Evolutionary conservation across 2,888 invertebrate genomes (phyloP), one percentile per base, ranked within the genome.

Genomic region (Palloptera scutellata): DNA sequence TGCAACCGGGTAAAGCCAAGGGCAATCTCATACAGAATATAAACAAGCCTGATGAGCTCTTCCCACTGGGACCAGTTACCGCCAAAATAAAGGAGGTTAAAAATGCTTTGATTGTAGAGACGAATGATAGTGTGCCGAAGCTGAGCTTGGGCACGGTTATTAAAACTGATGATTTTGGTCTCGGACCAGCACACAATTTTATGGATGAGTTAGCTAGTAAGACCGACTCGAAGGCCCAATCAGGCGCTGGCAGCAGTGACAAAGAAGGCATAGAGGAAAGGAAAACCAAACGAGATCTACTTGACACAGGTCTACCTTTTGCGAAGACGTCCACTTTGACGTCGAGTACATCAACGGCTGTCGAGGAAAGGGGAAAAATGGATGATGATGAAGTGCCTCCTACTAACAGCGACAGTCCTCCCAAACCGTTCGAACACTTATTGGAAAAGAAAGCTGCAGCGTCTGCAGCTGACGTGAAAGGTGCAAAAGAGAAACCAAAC

Each of bases 1-100:
- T 94, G 61, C 94, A 94, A 77, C 94, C 94, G 0, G 94, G 94
- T 0, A 94, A 95, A 84, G 91, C 94, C 78, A 95, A 95, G 86
- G 94, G 94, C 0, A 95, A 94, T 85, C 86, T 95, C 19, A 86
- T 94, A 40, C 89, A 92, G 51, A 93, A 91, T 79, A 87, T 90
- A 30, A 87, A 86, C 73, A 89, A 87, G 76, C 78, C 86, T 0
- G 91, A 91, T 74, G 91, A 91, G 78, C 76, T 86, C 0, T 84
- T 87, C 54, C 87, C 89, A 2, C 58, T 73, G 41, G 73, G 73
- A 11, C 75, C 79, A 0, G 87, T 86, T 61, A 72, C 72, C 17
- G 69, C 71, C 42, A 91, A 90, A 84, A 80, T 85, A 12, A 90
- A 89, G 73, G 90, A 89, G 71, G 78, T 87, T 2, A 87, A 88